These are phyloP conservation scores for Hyles euphorbiae DNA, from an alignment of 1,140 invertebrate genomes.

Conservation along the genomic window DNA sequence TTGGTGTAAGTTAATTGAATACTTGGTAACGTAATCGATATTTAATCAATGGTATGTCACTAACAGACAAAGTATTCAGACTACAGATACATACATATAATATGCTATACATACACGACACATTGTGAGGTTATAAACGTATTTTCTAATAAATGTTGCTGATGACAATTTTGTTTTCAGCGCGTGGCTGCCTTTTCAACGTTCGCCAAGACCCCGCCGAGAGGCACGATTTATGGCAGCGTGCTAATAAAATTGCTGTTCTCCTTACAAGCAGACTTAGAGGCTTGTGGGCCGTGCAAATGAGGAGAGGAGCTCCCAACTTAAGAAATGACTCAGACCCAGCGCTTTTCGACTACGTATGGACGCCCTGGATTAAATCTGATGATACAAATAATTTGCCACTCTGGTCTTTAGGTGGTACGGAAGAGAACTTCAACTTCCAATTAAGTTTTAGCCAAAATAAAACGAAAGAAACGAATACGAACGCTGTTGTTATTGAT, in stretches of 20 bases:
- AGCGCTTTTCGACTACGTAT: slow-evolving; percentile 46
- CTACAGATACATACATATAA: too few species aligned
- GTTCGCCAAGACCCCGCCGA: slow-evolving; percentile 53
- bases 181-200: slow-evolving; percentile 53
- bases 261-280: slow-evolving; percentile 44
- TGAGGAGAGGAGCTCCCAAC: slow-evolving; percentile 27
- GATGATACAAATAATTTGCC: slow-evolving; percentile 20
- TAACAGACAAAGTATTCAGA: too few species aligned
- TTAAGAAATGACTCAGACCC: slow-evolving; percentile 43
- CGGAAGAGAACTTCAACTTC: slow-evolving; percentile 14
- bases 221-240: slow-evolving; percentile 50
- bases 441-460: slow-evolving; percentile 16
- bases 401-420: slow-evolving; percentile 6
- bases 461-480: slow-evolving; percentile 18
- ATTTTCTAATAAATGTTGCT: neutral
- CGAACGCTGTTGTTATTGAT: slow-evolving; percentile 21
- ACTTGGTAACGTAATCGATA: too few species aligned
- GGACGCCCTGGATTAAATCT: slow-evolving; percentile 46
- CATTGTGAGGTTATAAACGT: too few species aligned
- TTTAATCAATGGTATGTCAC: too few species aligned
- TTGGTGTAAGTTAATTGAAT: too few species aligned
- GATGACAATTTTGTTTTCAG: slow-evolving; percentile 29
- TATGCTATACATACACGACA: too few species aligned
- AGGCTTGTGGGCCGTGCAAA: slow-evolving; percentile 43
- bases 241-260: slow-evolving; percentile 40